phyloP scores from a whole-genome alignment of 2,113 vertebrate genomes.

The Dasyornis broadbenti region DNA sequence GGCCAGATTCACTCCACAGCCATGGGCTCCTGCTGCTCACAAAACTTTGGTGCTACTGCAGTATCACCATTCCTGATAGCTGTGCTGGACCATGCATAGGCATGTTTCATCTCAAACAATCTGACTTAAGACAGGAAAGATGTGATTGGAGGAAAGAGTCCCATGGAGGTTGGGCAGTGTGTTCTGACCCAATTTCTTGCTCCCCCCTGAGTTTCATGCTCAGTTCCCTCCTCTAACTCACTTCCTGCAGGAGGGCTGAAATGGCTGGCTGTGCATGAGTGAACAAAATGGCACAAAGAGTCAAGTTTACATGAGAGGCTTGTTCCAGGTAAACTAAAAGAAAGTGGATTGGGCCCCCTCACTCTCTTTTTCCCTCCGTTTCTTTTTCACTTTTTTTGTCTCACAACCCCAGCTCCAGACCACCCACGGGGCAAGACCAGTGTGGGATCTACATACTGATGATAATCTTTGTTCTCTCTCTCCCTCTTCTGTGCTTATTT shows the following conservation, averaged over 20 bases:
- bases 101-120: not conserved
- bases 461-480: not conserved
- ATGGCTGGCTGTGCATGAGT: not conserved
- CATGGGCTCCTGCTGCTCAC: not conserved
- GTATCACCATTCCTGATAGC: not conserved
- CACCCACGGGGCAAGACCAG: rapidly evolving
- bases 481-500: not conserved
- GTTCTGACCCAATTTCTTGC: not conserved
- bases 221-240: not conserved
- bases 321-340: not conserved
- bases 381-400: not conserved
- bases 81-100: not conserved
- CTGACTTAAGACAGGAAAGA: not conserved
- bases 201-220: not conserved
- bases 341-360: not conserved
- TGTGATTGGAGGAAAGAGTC: not conserved
- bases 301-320: not conserved
- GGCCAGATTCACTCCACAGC: not conserved
- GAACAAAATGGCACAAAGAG: not conserved
- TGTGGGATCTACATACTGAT: not conserved
- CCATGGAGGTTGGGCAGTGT: not conserved
- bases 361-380: not conserved
- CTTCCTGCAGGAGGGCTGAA: not conserved
- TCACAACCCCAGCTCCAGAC: not conserved
- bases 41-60: not conserved